A percentile compares a stretch with the other conserved stretches of the same genome.
phyloP scores from a whole-genome alignment of 2,888 invertebrate genomes.

The Melieria omissa region DNA sequence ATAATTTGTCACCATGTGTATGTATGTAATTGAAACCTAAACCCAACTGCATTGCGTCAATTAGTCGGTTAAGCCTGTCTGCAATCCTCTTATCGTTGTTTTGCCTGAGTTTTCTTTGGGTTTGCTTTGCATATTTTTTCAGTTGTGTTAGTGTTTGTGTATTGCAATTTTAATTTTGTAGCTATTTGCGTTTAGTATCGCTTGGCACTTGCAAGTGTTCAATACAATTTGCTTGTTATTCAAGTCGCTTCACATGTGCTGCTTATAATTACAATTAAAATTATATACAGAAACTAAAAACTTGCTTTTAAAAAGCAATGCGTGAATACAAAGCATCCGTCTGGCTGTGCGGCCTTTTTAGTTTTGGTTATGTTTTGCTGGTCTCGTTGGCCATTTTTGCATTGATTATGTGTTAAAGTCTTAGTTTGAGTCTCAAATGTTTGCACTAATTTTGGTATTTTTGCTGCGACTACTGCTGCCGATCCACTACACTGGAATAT shows the following conservation, averaged over 20 bases:
- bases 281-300: no score
- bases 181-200: not conserved
- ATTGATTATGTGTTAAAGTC: constrained; percentile 37
- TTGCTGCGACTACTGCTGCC: no score
- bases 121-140: not conserved
- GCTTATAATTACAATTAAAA: not conserved
- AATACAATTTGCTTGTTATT: no score
- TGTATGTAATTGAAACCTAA: no score
- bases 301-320: not conserved
- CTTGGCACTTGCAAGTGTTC: not conserved
- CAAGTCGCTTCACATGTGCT: not conserved
- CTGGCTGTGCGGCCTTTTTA: constrained; percentile 52
- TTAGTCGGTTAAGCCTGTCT: no score
- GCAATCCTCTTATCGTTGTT: not conserved
- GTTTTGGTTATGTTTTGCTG: constrained; percentile 52
- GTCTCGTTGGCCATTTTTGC: constrained; percentile 54
- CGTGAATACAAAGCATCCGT: constrained; percentile 42
- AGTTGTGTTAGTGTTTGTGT: not conserved
- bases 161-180: not conserved
- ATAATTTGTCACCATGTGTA: no score
- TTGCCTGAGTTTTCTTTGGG: not conserved
- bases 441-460: no score
- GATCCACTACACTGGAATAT: no score
- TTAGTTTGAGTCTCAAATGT: not conserved
- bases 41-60: no score